These are phyloP conservation scores for Maniola jurtina DNA, from an alignment of 1,140 invertebrate species.

Conservation along the genomic window DNA sequence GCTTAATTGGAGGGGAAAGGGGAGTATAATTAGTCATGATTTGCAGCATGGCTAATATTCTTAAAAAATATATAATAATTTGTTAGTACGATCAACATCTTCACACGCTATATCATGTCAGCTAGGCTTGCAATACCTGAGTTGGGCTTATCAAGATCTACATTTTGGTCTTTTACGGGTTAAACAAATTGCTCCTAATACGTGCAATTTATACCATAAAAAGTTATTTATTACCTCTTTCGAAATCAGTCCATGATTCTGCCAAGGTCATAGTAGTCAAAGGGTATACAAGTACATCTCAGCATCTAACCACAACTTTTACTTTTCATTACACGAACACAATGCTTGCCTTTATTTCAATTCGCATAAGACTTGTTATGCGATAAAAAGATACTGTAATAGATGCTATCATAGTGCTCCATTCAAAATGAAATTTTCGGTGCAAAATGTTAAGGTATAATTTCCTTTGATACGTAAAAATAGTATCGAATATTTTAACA, in stretches of 20 bases:
- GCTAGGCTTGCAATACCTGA: neutral
- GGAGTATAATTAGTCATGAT: too few relatives aligned
- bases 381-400: conserved; percentile 5
- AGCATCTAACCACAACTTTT: conserved; percentile 15
- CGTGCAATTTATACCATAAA: conserved; percentile 5
- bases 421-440: neutral
- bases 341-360: conserved; percentile 19
- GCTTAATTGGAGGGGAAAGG: too few relatives aligned
- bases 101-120: conserved; percentile 2
- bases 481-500: conserved; percentile 17
- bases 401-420: neutral
- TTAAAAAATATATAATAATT: neutral
- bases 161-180: neutral
- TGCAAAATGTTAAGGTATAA: conserved; percentile 16
- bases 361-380: conserved; percentile 17
- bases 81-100: neutral
- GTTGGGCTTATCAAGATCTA: neutral
- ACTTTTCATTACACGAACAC: conserved; percentile 13
- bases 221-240: conserved; percentile 9
- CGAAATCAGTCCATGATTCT: conserved; percentile 6
- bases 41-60: too few relatives aligned
- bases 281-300: conserved; percentile 12
- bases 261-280: conserved; percentile 19
- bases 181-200: neutral
- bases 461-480: conserved; percentile 7